Base-by-base conservation (phyloP, 2,797 vertebrate species). In the Sternarchorhynchus goeldii region DNA sequence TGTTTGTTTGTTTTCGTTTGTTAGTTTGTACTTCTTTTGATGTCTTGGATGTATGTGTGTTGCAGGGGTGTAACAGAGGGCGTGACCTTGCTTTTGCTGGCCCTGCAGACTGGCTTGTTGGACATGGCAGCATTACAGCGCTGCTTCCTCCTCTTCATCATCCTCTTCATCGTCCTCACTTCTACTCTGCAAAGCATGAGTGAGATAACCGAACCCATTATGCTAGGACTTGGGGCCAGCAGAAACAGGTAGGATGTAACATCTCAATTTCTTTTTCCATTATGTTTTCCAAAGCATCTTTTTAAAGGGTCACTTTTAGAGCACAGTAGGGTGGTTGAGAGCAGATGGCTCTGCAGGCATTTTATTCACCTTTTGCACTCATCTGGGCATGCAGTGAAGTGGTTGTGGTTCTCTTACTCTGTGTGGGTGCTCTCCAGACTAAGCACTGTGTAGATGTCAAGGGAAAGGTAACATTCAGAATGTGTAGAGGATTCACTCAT, bases 61-160 rank as follows among this genome's bases (percentile, higher is more conserved):
- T 73, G 17, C 87, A 96, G 95, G 85, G 95, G 95, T 0, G 94
- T 96, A 79, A 96, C 95, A 0, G 95, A 96, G 81, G 95, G 95
- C 0, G 90, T 95, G 82, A 96, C 94, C 0, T 84, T 96, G 84
- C 92, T 96, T 65, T 92, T 96, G 77, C 92, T 96, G 56, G 95
- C 95, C 29, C 90, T 96, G 57, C 95, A 96, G 89, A 96, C 95
- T 0, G 95, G 94, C 67, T 91, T 96, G 74, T 86, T 96, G 12
- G 94, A 94, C 57, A 92, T 96, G 91, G 92, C 95, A 79, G 88
- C 93, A 0, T 89, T 95, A 72, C 95, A 96, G 84, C 91, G 95
- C 77, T 95, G 94, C 84, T 96, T 96, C 90, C 94, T 96, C 81
- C 95, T 96, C 88, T 94, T 94, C 89, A 95, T 96, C 91, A 96